Conservation (phyloP, 2,797 vertebrate genomes). For the Limnodromus scolopaceus region DNA sequence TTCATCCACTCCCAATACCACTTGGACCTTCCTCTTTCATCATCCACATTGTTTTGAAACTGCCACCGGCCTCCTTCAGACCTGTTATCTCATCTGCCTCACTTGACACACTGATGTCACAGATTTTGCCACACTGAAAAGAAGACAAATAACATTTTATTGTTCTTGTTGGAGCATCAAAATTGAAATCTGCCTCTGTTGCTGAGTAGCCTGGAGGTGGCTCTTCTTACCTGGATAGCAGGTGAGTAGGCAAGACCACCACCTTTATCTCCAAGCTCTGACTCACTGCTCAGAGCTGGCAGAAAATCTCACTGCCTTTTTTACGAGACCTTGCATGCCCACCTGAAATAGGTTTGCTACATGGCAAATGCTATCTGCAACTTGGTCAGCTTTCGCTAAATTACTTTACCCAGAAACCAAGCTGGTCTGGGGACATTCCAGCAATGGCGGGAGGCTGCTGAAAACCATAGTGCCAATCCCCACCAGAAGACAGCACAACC, state of each 20-base stretch:
- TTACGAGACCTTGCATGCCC: neutral
- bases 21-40: neutral
- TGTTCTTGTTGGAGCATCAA: neutral
- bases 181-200: neutral
- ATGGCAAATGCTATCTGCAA: neutral
- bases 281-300: neutral
- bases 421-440: neutral
- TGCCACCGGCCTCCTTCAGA: neutral
- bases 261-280: neutral
- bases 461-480: neutral
- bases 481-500: neutral
- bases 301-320: neutral
- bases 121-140: neutral
- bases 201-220: neutral
- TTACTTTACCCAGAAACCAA: neutral
- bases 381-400: neutral
- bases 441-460: neutral
- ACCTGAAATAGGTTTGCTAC: neutral
- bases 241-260: neutral
- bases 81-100: neutral
- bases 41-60: neutral
- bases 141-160: neutral
- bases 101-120: neutral
- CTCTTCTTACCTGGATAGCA: neutral
- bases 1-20: neutral